phyloP scores from a whole-genome alignment of 2,113 vertebrate genomes.

The Leucoraja erinaceus region DNA sequence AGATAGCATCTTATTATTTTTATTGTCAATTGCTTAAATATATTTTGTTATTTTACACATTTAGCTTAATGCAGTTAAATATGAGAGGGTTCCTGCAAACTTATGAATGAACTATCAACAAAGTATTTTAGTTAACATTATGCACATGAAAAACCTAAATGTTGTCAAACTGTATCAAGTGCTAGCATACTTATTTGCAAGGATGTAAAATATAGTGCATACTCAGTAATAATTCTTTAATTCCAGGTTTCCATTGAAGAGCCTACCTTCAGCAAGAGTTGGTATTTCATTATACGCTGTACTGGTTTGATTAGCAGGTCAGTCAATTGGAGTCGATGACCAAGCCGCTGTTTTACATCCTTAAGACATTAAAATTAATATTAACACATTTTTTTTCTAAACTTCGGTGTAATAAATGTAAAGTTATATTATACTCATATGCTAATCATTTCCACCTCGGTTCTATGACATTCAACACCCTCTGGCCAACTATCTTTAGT shows the following conservation, averaged over 20 bases:
- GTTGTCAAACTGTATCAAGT: background rate
- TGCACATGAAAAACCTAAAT: background rate
- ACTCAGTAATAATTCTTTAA: background rate
- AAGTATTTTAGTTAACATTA: background rate
- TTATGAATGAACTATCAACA: background rate
- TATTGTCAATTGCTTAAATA: background rate
- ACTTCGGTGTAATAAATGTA: background rate
- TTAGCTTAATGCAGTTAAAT: background rate
- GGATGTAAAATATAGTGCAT: background rate
- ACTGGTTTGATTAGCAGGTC: constrained; percentile 93
- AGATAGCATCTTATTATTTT: background rate
- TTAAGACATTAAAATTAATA: constrained; percentile 45
- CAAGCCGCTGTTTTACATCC: constrained; percentile 88
- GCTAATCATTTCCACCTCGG: background rate
- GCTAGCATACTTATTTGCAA: background rate
- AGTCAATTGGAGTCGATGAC: constrained; percentile 84
- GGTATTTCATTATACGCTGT: constrained; percentile 96
- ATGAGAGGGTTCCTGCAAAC: background rate
- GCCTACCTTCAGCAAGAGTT: constrained; percentile 89
- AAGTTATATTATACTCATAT: background rate
- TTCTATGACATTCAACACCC: background rate
- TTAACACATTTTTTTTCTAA: background rate
- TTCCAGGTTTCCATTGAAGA: background rate
- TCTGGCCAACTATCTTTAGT: background rate
- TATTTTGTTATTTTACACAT: background rate